Base-by-base conservation (phyloP, 2,113 vertebrate species). In the Bagarius yarrelli region DNA sequence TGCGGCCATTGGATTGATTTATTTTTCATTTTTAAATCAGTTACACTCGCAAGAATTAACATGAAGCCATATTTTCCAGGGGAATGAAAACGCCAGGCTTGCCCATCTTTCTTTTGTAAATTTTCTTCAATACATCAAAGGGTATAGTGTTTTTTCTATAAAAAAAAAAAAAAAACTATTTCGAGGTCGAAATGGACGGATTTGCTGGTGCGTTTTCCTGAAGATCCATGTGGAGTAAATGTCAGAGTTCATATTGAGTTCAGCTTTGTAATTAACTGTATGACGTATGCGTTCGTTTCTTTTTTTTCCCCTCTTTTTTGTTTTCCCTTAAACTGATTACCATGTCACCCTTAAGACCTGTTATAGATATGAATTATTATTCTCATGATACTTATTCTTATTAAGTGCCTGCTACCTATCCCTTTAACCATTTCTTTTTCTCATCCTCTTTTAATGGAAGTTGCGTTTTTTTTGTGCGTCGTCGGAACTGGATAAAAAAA, bases 321-420 rank as follows among this genome's bases (percentile, higher is more conserved):
- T 61, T 16, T 15, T 11, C 30, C 27, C 30, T 25, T 30, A 13
- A 3, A 30, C 11, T 30, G 23, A 60, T 69, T 77, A 87, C 89
- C 87, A 88, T 87, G 86, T 88, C 83, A 85, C 70, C 47, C 27
- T 66, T 47, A 78, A 27, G 8, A 55, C 70, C 76, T 61, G 64
- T 81, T 74, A 40, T 40, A 3, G 40, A 23, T 40, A 67, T 67
- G 47, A 70, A 82, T 81, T 71, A 81, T 83, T 61, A 75, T 84
- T 70, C 84, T 87, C 79, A 83, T 86, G 50, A 83, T 88, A 84
- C 78, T 90, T 86, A 71, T 83, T 85, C 78, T 79, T 91, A 92
- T 93, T 92, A 93, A 93, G 92, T 93, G 93, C 92, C 92, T 94
- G 92, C 92, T 92, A 92, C 88, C 83, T 87, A 92, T 92, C 93